A percentile compares a stretch with the other conserved stretches of the same genome.
Evolutionary conservation across 2,797 vertebrate genomes (phyloP).

Genomic region (Antennarius maculatus): DNA sequence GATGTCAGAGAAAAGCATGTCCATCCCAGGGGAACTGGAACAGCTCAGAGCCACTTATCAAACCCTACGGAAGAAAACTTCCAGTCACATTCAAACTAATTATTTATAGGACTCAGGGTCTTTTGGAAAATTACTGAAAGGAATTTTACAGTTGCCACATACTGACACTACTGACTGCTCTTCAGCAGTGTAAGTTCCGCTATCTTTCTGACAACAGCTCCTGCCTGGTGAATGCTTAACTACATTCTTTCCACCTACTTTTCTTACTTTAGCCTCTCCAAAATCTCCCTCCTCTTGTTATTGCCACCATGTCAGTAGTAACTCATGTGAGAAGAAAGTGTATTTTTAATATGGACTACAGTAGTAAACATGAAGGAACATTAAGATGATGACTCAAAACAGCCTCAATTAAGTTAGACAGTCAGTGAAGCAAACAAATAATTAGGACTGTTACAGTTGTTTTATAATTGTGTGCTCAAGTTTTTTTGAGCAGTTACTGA

Average conservation of each 20-base stretch:
- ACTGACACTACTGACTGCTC: not conserved
- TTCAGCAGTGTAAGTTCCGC: too few species aligned
- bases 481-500: too few species aligned
- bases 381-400: not conserved
- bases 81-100: constrained; percentile 25
- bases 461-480: too few species aligned
- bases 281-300: too few species aligned
- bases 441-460: too few species aligned
- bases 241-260: too few species aligned
- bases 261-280: too few species aligned
- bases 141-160: not conserved
- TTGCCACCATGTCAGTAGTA: not conserved
- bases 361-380: too few species aligned
- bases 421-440: not conserved
- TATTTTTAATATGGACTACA: too few species aligned
- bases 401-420: not conserved
- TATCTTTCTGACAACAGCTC: too few species aligned
- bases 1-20: constrained; percentile 58
- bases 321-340: not conserved
- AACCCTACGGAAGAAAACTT: constrained; percentile 34
- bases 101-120: not conserved
- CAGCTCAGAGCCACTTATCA: constrained; percentile 50
- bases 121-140: constrained; percentile 9
- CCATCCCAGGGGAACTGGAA: constrained; percentile 46
- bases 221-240: too few species aligned